Evolutionary conservation across 2,888 invertebrate genomes (phyloP).

Genomic region (Drosophila gaucha): DNA sequence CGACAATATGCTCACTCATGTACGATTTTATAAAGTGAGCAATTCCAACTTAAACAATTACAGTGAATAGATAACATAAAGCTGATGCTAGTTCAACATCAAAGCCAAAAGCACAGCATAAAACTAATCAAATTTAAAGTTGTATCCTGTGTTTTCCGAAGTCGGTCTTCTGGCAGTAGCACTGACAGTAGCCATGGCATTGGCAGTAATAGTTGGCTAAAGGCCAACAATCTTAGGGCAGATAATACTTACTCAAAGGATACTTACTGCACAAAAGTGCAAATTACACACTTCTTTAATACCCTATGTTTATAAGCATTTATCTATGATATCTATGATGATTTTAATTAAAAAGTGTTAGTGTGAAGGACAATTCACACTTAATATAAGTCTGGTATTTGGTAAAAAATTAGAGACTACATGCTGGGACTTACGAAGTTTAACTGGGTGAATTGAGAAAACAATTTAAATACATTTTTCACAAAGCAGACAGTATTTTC

Average conservation of each 20-base stretch:
- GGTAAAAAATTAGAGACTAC: too few relatives aligned
- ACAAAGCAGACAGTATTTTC: too few relatives aligned
- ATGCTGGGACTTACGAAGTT: too few relatives aligned
- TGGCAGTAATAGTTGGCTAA: neutral
- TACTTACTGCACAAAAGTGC: neutral
- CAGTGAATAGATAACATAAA: constrained; percentile 7
- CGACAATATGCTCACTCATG: too few relatives aligned
- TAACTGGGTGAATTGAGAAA: too few relatives aligned
- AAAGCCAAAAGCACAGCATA: constrained; percentile 14
- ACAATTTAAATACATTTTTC: too few relatives aligned
- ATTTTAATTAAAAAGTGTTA: too few relatives aligned
- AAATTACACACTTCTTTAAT: neutral
- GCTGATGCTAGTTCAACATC: neutral
- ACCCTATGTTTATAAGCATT: neutral
- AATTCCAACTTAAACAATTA: neutral
- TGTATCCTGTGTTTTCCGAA: neutral
- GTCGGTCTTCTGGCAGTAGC: neutral
- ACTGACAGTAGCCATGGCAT: neutral
- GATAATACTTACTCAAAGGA: neutral
- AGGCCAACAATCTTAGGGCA: neutral
- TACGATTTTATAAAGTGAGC: neutral
- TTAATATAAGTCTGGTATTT: too few relatives aligned
- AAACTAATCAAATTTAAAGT: constrained; percentile 28
- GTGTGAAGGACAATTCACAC: too few relatives aligned
- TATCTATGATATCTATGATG: too few relatives aligned